Percentiles rank a stretch among this genome's conserved stretches.
Evolutionary conservation across 2,797 vertebrate species (phyloP).

Genomic region (Sebastes iracundus): DNA sequence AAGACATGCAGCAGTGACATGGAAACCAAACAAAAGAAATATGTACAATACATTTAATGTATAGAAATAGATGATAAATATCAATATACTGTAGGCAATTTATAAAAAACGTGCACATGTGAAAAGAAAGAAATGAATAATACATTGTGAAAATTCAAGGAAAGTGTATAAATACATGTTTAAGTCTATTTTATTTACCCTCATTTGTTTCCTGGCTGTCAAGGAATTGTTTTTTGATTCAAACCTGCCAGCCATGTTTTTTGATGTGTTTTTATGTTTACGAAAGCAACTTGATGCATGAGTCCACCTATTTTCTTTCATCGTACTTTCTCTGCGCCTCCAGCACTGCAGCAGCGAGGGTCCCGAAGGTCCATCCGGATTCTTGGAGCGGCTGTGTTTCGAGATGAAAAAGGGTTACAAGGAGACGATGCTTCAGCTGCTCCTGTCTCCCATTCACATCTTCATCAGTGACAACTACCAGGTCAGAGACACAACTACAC

Average conservation of each 20-base stretch:
- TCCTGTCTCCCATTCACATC: slow-evolving; percentile 93
- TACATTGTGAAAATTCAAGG: neutral
- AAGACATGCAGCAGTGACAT: neutral
- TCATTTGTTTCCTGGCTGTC: neutral
- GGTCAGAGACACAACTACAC: slow-evolving; percentile 75
- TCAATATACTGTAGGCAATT: neutral
- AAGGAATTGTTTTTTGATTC: neutral
- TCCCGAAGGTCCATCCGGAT: slow-evolving; percentile 93
- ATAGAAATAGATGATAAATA: neutral
- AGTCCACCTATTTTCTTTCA: slow-evolving; percentile 11
- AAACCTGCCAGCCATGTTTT: neutral
- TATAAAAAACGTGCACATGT: neutral
- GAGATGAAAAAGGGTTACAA: slow-evolving; percentile 99
- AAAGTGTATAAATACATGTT: neutral
- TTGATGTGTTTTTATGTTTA: slow-evolving; percentile 6
- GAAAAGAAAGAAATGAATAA: neutral
- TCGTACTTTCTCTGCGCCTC: neutral
- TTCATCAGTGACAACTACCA: slow-evolving; percentile 96
- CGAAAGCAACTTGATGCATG: slow-evolving; percentile 1
- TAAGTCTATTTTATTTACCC: neutral
- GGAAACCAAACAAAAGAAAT: neutral
- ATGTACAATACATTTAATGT: neutral
- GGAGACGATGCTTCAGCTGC: slow-evolving; percentile 95
- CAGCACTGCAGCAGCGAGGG: slow-evolving; percentile 95
- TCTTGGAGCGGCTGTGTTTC: slow-evolving; percentile 95